phyloP scores from a whole-genome alignment of 2,888 invertebrate species.

The Gonocerus acuteangulatus region DNA sequence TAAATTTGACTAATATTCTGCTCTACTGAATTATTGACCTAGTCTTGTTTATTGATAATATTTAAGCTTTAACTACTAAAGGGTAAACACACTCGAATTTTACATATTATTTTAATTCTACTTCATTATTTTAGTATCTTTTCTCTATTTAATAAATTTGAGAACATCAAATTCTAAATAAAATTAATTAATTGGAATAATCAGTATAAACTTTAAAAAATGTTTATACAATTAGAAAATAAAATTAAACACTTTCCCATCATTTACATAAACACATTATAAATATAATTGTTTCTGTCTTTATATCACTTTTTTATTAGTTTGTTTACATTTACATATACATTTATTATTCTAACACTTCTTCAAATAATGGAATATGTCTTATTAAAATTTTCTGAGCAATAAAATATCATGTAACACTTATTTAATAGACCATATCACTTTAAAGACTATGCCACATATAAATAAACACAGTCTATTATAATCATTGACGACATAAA shows the following conservation, averaged over 20 bases:
- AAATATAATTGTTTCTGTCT: slow-evolving; percentile 7
- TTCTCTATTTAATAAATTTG: not conserved
- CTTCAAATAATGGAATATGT: slow-evolving; percentile 4
- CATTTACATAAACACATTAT: not conserved
- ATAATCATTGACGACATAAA: slow-evolving; percentile 1
- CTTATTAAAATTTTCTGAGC: slow-evolving; percentile 14
- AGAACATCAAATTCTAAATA: not conserved
- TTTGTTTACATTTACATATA: not conserved
- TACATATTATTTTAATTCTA: slow-evolving; percentile 1
- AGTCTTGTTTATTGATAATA: slow-evolving; percentile 2
- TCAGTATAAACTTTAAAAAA: slow-evolving; percentile 6
- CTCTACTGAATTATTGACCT: slow-evolving; percentile 12
- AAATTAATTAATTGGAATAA: slow-evolving; percentile 2
- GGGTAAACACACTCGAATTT: slow-evolving; percentile 19
- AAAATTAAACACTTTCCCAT: not conserved
- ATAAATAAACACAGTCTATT: slow-evolving; percentile 2
- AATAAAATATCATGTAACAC: slow-evolving; percentile 15
- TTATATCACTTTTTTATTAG: not conserved
- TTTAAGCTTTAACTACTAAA: slow-evolving; percentile 4
- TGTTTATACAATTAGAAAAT: slow-evolving; percentile 7
- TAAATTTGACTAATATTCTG: slow-evolving; percentile 17
- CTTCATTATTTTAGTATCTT: not conserved
- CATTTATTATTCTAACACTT: slow-evolving; percentile 11
- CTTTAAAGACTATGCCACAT: slow-evolving; percentile 12
- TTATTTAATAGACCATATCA: slow-evolving; percentile 13